Evolutionary conservation across 2,113 vertebrate genomes (phyloP), one percentile per base, ranked within the genome.

Genomic region (Garra rufa): DNA sequence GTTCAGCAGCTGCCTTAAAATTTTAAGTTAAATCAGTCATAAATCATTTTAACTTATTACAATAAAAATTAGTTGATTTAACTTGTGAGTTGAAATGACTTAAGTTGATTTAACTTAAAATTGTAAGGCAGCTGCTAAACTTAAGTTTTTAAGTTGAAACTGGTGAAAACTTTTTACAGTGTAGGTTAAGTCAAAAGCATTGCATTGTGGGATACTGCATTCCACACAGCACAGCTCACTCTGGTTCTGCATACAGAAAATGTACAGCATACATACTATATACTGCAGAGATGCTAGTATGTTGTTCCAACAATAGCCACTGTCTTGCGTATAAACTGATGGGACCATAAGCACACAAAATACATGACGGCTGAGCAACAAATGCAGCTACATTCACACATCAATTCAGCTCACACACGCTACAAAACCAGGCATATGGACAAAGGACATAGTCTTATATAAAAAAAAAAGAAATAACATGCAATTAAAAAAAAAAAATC

Each of bases 311-410:
- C 28, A 24, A 26, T 28, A 63, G 59, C n/a, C 59, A 63, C 24
- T 14, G 10, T 28, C 59, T 63, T 63, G 10, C 4, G 1, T 2
- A 81, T 43, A 15, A 17, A 3, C 17, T 3, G 74, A 76, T 26
- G 6, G 80, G 87, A 89, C 88, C 87, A 85, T 89, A 93, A 92
- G 91, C 91, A 93, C 91, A 84, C 69, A 92, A 90, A 90, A 87
- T 82, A 52, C 88, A 88, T 90, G 80, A 86, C 86, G 77, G 89
- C 85, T 87, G 63, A 76, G 85, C 87, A 44, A 74, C 46, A 87
- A 81, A 86, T 57, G 88, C 85, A 67, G 82, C n/a, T 11, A 77
- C 89, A 89, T 74, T 83, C 57, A 90, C 65, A 77, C 50, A 61
- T 55, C 82, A 85, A 87, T 69, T 88, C 87, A 88, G 84, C 84